Evolutionary conservation across 2,797 vertebrate species (phyloP), one percentile per base, ranked within the genome.

Genomic region (Pygocentrus nattereri): DNA sequence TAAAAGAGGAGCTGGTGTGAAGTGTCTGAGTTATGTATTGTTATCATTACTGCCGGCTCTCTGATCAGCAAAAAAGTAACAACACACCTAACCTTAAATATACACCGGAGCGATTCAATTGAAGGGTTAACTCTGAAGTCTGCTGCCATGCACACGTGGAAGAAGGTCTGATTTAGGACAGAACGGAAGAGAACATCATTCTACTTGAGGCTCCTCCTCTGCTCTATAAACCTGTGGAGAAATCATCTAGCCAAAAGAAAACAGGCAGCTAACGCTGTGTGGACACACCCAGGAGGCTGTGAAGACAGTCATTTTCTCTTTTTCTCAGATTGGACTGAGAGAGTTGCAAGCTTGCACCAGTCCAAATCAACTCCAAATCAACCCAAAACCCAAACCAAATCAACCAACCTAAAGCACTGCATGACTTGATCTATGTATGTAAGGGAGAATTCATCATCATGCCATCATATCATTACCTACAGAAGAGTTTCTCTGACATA

Each of bases 101-200:
- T 16, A 80, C 27, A 31, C 30, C 27, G 18, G 4, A 44, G 62
- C 44, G 50, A 15, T 44, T 62, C 25, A 49, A 69, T 49, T 69
- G 27, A 83, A 79, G 81, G 70, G 58, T 83, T 79, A 72, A 82
- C 31, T 4, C 49, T 61, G 81, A 78, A 77, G 73, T 65, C 81
- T 85, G 79, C 72, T 87, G 79, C 85, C 83, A 76, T 83, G 90
- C 89, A 94, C 90, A 94, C 91, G 92, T 94, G 93, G 92, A 93
- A 92, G 89, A 85, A 87, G n/a, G 88, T 89, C 87, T 87, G 83
- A 85, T 88, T 89, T 79, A 85, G 82, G 47, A 58, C 31, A 80
- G 78, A 86, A 75, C 86, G 79, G 87, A 49, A 67, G 59, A 88
- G 84, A 82, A 78, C 64, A 84, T 85, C 72, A 84, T 74, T 86